Evolutionary conservation across 1,140 invertebrate species (phyloP), one percentile per base, ranked within the genome.

Genomic region (Tribolium madens): DNA sequence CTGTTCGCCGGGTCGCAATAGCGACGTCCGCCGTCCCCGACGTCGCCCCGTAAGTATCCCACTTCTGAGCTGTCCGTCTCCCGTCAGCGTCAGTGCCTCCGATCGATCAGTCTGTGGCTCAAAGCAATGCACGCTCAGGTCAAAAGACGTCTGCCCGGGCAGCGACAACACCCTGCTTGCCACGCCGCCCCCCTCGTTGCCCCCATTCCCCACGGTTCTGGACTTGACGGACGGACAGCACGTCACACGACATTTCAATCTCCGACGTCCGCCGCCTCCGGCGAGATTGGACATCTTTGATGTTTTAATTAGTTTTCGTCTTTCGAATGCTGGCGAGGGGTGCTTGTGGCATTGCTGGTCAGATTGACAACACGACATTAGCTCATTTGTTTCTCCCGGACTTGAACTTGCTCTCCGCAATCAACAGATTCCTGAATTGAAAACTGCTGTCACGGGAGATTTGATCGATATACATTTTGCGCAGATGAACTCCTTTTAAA

Each of bases 61-160:
- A 79, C 79, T 80, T 83, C 77, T 79, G 82, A 85, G 84, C 84
- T 85, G 79, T 77, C 76, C 52, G 84, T 85, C 84, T 85, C 85
- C 85, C 83, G 83, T 84, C 84, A 84, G 84, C 80, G 75, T 76
- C 64, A 53, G 64, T 76, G 77, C 83, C 81, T 81, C 82, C 84
- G 84, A 86, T 86, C 85, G 84, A 85, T 85, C 85, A 85, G 84
- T 85, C 83, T 83, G 80, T 83, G 83, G 83, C 83, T 84, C 84
- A 84, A 85, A 84, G 83, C 84, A 84, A 84, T 84, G 84, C 84
- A 84, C 82, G 82, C 80, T 83, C 83, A 85, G 84, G 84, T 85
- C 85, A 85, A 85, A 86, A 85, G 85, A 86, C 84, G 84, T 85
- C 84, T 85, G 84, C 85, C 84, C 84, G 84, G 84, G 85, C 83